Percentiles rank a stretch among this genome's conserved stretches.
phyloP scores from a whole-genome alignment of 2,797 vertebrate species.

The Ctenopoma kingsleyae region DNA sequence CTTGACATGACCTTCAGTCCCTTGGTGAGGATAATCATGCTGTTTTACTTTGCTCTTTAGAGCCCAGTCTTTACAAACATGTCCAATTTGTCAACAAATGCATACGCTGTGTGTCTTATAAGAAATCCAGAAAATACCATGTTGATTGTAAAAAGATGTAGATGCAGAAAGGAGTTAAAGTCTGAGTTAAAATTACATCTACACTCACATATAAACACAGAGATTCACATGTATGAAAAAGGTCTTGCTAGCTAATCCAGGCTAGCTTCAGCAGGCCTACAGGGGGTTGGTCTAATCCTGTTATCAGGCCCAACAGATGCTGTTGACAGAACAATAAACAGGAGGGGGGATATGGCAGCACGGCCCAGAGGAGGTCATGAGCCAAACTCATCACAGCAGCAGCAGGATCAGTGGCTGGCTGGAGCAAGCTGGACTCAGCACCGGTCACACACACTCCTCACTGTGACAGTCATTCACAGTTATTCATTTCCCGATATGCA shows the following conservation, averaged over 20 bases:
- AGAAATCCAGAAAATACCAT: conserved; percentile 5
- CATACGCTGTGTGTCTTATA: background rate
- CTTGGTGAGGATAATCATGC: conserved; percentile 31
- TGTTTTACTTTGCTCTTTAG: conserved; percentile 42
- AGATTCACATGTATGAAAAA: conserved; percentile 52
- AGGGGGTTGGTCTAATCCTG: conserved; percentile 80
- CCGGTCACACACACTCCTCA: conserved; percentile 51
- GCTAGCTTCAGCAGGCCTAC: conserved; percentile 65
- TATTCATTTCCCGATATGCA: conserved; percentile 44
- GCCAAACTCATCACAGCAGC: conserved; percentile 75
- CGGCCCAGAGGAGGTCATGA: conserved; percentile 74
- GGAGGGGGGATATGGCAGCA: conserved; percentile 66
- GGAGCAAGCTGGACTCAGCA: conserved; percentile 35
- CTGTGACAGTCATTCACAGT: conserved; percentile 25
- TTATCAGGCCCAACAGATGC: conserved; percentile 83
- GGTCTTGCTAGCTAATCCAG: conserved; percentile 69
- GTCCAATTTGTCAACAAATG: conserved; percentile 11
- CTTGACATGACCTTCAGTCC: conserved; percentile 64
- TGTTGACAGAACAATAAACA: conserved; percentile 82
- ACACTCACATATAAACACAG: conserved; percentile 28
- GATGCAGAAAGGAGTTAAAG: conserved; percentile 43
- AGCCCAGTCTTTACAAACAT: conserved; percentile 12
- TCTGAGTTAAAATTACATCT: conserved; percentile 45
- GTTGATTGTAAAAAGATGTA: conserved; percentile 17
- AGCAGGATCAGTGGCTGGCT: conserved; percentile 64